phyloP scores from a whole-genome alignment of 2,797 vertebrate species.

The Pempheris klunzingeri region DNA sequence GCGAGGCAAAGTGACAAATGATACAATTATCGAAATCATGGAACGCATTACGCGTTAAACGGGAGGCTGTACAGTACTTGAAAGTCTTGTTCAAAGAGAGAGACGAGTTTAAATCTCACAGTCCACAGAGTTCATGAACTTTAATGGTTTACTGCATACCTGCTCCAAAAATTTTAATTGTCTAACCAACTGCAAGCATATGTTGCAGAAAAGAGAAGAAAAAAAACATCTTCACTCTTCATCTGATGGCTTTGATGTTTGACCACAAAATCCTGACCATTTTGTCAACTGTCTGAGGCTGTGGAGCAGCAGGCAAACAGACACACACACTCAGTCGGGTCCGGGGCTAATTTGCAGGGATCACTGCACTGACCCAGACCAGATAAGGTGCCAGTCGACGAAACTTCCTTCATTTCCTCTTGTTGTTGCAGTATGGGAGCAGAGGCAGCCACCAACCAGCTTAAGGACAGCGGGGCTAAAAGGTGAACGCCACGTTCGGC shows the following conservation, averaged over 20 bases:
- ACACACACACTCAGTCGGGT: constrained; percentile 47
- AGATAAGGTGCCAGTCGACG: constrained; percentile 83
- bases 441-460: constrained; percentile 69
- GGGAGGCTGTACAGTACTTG: background rate
- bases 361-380: constrained; percentile 78
- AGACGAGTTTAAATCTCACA: constrained; percentile 7
- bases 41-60: constrained; percentile 9
- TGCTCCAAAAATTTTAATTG: constrained; percentile 40
- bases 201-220: constrained; percentile 11
- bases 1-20: constrained; percentile 23
- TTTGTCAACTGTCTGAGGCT: constrained; percentile 63
- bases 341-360: constrained; percentile 81
- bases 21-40: constrained; percentile 11
- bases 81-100: constrained; percentile 11
- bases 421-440: constrained; percentile 81
- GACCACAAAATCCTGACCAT: constrained; percentile 57
- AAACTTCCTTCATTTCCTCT: constrained; percentile 87
- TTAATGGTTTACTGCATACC: constrained; percentile 29
- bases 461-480: constrained; percentile 80
- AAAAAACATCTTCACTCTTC: constrained; percentile 26
- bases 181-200: constrained; percentile 48
- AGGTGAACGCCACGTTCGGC: constrained; percentile 83
- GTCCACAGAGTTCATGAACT: constrained; percentile 37
- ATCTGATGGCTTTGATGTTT: constrained; percentile 65
- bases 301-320: constrained; percentile 48